Percentiles rank a stretch among this genome's conserved stretches.
Evolutionary conservation across 2,113 vertebrate genomes (phyloP).

Genomic region (Ursus arctos): DNA sequence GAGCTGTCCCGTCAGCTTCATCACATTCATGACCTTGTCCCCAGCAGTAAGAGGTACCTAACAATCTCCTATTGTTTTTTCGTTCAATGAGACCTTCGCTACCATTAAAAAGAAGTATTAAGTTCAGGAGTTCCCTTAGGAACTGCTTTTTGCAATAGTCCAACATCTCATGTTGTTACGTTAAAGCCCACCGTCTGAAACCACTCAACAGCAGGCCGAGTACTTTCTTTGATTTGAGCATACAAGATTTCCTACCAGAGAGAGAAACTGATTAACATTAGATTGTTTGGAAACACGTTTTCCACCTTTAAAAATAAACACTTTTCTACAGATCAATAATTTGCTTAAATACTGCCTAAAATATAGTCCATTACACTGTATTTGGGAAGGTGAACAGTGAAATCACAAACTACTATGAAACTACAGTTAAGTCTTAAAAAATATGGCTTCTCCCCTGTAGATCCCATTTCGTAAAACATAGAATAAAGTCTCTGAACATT

Average conservation of each 20-base stretch:
- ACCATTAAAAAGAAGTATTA: conserved; percentile 32
- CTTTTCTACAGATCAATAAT: conserved; percentile 52
- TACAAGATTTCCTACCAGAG: conserved; percentile 22
- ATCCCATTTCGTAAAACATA: conserved; percentile 5
- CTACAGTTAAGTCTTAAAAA: conserved; percentile 49
- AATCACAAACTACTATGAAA: conserved; percentile 57
- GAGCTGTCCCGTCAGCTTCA: not conserved
- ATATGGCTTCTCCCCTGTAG: not conserved
- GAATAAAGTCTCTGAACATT: not conserved
- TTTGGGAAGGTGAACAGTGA: conserved; percentile 61
- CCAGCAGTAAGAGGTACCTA: not conserved
- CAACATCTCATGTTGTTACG: not conserved
- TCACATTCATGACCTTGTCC: not conserved
- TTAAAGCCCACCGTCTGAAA: conserved; percentile 1
- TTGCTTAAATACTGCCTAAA: conserved; percentile 68
- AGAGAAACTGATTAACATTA: conserved; percentile 53
- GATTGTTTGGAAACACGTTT: not conserved
- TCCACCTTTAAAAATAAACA: conserved; percentile 52
- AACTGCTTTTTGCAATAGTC: not conserved
- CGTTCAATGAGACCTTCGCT: not conserved
- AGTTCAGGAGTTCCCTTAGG: not conserved
- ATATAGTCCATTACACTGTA: conserved; percentile 47
- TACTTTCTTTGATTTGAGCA: not conserved
- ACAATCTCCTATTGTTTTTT: not conserved
- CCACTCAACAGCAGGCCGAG: not conserved